These are phyloP conservation scores for Cephalopachus bancanus DNA, from an alignment of 2,797 vertebrate species.

Conservation along the genomic window DNA sequence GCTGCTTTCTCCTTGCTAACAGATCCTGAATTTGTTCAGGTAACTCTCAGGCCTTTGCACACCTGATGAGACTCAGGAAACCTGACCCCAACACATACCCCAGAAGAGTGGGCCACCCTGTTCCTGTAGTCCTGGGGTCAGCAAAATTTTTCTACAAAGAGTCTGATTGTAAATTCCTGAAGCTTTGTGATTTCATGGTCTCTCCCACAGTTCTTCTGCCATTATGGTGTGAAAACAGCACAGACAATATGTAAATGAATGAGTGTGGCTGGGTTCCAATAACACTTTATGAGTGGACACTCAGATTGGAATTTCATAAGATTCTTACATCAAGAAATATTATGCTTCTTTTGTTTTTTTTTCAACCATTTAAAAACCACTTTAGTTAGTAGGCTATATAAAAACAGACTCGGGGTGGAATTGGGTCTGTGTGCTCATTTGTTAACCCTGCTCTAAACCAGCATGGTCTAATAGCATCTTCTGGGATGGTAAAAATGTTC, in stretches of 20 bases:
- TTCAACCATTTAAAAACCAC: background rate
- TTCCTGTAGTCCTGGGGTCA: background rate
- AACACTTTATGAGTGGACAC: conserved; percentile 21
- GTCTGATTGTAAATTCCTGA: background rate
- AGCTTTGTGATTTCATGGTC: background rate
- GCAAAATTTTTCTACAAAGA: background rate
- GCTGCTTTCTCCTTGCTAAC: background rate
- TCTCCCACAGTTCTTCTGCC: background rate
- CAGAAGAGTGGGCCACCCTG: background rate
- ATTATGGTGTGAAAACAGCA: background rate
- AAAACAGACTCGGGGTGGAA: background rate
- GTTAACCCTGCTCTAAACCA: background rate
- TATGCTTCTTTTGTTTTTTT: background rate
- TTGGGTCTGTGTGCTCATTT: background rate
- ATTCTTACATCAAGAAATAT: background rate
- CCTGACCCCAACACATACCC: background rate
- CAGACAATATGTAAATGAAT: background rate
- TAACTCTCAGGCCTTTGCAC: background rate
- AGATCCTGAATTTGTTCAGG: background rate
- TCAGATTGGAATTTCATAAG: conserved; percentile 54
- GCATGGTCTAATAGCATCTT: background rate
- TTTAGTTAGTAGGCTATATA: background rate
- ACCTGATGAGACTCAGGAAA: background rate
- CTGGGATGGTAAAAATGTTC: background rate
- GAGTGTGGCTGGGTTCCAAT: background rate